Evolutionary conservation across 2,113 vertebrate species (phyloP).

Genomic region (Pogonocichla stellata): DNA sequence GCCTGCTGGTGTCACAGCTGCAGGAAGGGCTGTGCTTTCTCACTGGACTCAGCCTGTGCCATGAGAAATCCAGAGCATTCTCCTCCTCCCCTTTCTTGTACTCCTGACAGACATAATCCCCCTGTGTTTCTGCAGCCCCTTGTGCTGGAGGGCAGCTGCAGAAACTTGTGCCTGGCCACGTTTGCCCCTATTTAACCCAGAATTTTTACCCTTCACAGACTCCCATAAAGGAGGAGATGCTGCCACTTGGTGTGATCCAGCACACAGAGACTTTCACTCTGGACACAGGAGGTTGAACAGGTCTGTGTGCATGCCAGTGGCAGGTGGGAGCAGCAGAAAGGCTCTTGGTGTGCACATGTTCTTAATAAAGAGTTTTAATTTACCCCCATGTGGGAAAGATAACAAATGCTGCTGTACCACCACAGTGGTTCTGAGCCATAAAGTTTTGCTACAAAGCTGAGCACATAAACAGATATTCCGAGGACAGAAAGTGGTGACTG

Average conservation of each 20-base stretch:
- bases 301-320: background rate
- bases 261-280: too few relatives aligned
- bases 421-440: background rate
- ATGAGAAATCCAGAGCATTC: background rate
- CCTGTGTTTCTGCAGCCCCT: background rate
- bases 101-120: background rate
- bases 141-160: background rate
- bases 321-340: background rate
- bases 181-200: background rate
- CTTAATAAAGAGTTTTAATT: background rate
- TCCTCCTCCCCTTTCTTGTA: background rate
- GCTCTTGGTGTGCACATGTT: background rate
- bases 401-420: background rate
- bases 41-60: background rate
- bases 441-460: background rate
- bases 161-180: background rate
- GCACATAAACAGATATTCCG: background rate
- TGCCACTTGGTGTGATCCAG: background rate
- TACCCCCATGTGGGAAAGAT: background rate
- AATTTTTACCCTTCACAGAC: background rate
- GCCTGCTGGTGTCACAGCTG: background rate
- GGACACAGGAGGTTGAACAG: background rate
- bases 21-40: background rate
- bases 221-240: background rate
- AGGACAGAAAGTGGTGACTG: background rate